Conservation (phyloP, 1,140 invertebrate genomes). For the Cydia fagiglandana region DNA sequence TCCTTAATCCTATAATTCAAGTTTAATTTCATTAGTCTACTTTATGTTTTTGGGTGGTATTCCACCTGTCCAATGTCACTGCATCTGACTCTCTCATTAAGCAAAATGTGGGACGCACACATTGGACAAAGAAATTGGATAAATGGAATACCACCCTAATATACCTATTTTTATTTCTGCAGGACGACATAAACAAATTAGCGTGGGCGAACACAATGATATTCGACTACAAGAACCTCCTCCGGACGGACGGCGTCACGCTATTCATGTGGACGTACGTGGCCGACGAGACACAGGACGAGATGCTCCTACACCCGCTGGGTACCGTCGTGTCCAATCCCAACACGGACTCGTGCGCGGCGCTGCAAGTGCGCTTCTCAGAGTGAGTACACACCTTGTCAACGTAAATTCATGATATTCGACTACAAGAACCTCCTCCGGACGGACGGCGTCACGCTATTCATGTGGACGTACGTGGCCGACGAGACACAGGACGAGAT, state of each 20-base stretch:
- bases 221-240: slow-evolving; percentile 94
- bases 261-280: slow-evolving; percentile 95
- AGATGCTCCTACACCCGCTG: slow-evolving; percentile 91
- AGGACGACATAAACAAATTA: slow-evolving; percentile 90
- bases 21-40: too few relatives aligned
- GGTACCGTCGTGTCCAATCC: slow-evolving; percentile 94
- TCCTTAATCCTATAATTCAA: too few relatives aligned
- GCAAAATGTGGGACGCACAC: too few relatives aligned
- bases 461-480: slow-evolving; percentile 94
- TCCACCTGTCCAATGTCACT: too few relatives aligned
- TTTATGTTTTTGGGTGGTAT: too few relatives aligned
- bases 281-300: slow-evolving; percentile 91
- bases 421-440: slow-evolving; percentile 94
- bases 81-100: too few relatives aligned
- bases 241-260: slow-evolving; percentile 91
- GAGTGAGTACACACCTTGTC: slow-evolving; percentile 76
- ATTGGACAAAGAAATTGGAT: too few relatives aligned
- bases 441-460: slow-evolving; percentile 90
- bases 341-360: slow-evolving; percentile 87
- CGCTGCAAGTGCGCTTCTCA: slow-evolving; percentile 90
- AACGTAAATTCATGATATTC: too few relatives aligned
- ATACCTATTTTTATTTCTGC: slow-evolving; percentile 31
- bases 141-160: too few relatives aligned
- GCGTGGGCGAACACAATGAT: slow-evolving; percentile 97
- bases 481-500: slow-evolving; percentile 92